phyloP scores from a whole-genome alignment of 2,888 invertebrate species.

The Scrobipalpa atriplicella region DNA sequence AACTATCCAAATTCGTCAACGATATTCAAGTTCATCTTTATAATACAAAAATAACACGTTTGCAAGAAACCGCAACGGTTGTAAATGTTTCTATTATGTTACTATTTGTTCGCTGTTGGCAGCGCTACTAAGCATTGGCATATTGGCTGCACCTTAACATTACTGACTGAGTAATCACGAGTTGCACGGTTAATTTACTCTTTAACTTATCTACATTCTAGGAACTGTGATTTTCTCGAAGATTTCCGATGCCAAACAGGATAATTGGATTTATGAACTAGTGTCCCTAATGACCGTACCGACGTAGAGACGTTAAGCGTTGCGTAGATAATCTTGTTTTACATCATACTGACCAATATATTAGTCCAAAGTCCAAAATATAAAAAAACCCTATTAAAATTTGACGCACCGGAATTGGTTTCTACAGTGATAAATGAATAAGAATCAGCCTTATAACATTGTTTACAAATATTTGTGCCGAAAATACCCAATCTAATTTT shows the following conservation, averaged over 20 bases:
- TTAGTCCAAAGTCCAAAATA: not conserved
- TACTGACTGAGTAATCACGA: constrained; percentile 9
- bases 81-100: no score
- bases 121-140: not conserved
- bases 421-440: not conserved
- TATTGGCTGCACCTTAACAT: no score
- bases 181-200: constrained; percentile 12
- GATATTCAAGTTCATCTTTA: no score
- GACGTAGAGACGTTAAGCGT: not conserved
- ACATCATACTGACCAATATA: not conserved
- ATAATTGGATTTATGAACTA: not conserved
- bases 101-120: not conserved
- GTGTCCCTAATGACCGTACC: constrained; percentile 3
- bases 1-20: no score
- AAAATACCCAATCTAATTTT: no score
- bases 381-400: not conserved
- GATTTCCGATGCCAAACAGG: constrained; percentile 6
- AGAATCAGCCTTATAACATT: no score
- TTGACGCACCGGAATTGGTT: not conserved
- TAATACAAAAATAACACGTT: no score
- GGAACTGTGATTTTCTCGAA: not conserved
- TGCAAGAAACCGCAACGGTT: no score
- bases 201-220: constrained; percentile 2
- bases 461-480: no score
- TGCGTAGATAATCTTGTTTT: not conserved